Conservation (phyloP, 37 sponge, comb jelly and placozoan species). For the Halisarca cf. caerulea region DNA sequence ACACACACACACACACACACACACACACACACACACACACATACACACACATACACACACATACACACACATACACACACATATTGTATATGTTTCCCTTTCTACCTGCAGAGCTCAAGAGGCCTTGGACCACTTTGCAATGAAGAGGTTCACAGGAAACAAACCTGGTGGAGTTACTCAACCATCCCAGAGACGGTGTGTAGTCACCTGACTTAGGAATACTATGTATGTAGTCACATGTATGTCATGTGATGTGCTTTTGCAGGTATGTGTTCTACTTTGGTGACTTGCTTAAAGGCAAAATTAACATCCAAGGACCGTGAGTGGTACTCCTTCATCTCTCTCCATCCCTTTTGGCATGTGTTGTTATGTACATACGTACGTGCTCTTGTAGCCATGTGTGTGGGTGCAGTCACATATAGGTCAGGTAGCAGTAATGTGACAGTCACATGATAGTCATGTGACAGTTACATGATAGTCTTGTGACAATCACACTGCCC, state of each 20-base stretch:
- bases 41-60: too few relatives aligned
- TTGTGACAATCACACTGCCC: neutral
- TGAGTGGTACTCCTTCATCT: too few relatives aligned
- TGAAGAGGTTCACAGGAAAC: constrained; percentile 91
- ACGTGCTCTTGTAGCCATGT: neutral
- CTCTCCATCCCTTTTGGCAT: too few relatives aligned
- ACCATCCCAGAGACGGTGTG: constrained; percentile 88
- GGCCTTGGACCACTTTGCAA: constrained; percentile 93
- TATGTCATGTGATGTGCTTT: neutral
- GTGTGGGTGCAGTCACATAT: neutral
- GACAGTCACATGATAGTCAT: too few relatives aligned
- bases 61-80: too few relatives aligned
- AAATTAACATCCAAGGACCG: constrained; percentile 68
- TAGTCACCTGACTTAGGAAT: neutral
- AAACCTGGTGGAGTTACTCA: constrained; percentile 92
- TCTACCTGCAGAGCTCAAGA: constrained; percentile 73
- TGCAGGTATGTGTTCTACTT: constrained; percentile 91
- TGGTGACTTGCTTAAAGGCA: constrained; percentile 78
- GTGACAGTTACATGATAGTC: neutral
- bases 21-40: too few relatives aligned
- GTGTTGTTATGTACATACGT: neutral
- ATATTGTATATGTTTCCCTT: too few relatives aligned
- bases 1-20: too few relatives aligned
- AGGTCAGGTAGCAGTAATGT: neutral
- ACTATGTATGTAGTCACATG: neutral